Percentiles rank a stretch among this genome's conserved stretches.
Evolutionary conservation across 2,888 invertebrate species (phyloP).

Genomic region (Trissonchulus sp.): DNA sequence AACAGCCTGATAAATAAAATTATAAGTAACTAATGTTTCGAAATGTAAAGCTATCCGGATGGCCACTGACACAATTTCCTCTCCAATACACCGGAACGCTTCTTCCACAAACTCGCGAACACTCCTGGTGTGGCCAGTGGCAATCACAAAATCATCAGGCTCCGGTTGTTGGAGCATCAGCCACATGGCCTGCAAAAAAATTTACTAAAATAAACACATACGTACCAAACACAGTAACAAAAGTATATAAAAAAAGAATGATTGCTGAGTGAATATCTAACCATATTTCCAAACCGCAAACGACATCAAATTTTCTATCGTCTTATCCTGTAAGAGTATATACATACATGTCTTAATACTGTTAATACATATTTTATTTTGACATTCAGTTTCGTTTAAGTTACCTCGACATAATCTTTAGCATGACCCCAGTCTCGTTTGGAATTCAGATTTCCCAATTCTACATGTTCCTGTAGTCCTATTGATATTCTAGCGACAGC

Average conservation of each 20-base stretch:
- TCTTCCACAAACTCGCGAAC: constrained; percentile 92
- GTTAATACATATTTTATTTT: no score
- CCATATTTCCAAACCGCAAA: no score
- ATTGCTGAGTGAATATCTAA: no score
- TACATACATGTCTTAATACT: no score
- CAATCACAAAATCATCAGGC: constrained; percentile 94
- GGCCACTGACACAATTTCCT: constrained; percentile 64
- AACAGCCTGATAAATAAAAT: no score
- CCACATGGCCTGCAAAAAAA: constrained; percentile 82
- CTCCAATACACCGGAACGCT: constrained; percentile 75
- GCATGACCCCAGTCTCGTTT: constrained; percentile 87
- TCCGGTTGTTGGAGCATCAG: constrained; percentile 86
- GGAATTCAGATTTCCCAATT: constrained; percentile 89
- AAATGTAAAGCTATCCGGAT: no score
- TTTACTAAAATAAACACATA: neutral
- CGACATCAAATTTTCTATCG: no score
- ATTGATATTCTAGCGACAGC: constrained; percentile 92
- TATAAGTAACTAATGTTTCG: no score
- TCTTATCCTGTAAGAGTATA: no score
- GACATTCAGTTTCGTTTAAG: no score
- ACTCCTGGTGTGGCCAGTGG: constrained; percentile 87
- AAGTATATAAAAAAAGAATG: neutral
- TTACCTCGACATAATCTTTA: constrained; percentile 54
- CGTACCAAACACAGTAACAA: neutral
- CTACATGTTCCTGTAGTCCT: constrained; percentile 73